Percentiles rank a stretch among this genome's conserved stretches.
These are phyloP conservation scores for Drosophila auraria DNA, from an alignment of 1,140 invertebrate genomes.

Conservation along the genomic window DNA sequence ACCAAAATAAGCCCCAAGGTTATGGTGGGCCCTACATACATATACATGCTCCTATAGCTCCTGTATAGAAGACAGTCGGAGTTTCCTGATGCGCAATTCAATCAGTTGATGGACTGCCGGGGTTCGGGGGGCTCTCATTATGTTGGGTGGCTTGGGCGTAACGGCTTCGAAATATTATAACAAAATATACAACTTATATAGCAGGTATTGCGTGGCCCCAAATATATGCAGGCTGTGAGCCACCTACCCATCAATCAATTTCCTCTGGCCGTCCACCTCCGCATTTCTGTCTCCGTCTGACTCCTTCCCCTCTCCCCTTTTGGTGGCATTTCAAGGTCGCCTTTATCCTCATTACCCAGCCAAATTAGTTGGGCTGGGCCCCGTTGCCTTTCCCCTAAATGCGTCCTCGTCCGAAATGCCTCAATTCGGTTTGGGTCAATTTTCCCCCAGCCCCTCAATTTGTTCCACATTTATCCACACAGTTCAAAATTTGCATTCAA, in stretches of 20 bases:
- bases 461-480: conserved; percentile 8
- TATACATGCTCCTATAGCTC: conserved; percentile 5
- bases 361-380: conserved; percentile 49
- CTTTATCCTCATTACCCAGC: conserved; percentile 49
- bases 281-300: conserved; percentile 15
- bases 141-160: conserved; percentile 15
- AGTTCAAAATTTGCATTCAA: conserved; percentile 12
- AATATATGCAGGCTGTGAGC: conserved; percentile 19
- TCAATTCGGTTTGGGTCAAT: conserved; percentile 35
- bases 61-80: conserved; percentile 8
- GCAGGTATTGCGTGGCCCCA: conserved; percentile 10
- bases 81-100: conserved; percentile 61
- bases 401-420: conserved; percentile 55
- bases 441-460: conserved; percentile 10
- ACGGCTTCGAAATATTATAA: conserved; percentile 2
- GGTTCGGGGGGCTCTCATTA: conserved; percentile 7
- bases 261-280: neutral
- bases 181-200: conserved; percentile 15
- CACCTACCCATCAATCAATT: conserved; percentile 41
- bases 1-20: conserved; percentile 67
- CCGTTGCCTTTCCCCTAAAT: conserved; percentile 43
- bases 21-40: conserved; percentile 11
- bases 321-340: conserved; percentile 56
- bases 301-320: neutral
- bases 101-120: conserved; percentile 51